Conservation (phyloP, 1,140 invertebrate species). For the Papilio dardanus region DNA sequence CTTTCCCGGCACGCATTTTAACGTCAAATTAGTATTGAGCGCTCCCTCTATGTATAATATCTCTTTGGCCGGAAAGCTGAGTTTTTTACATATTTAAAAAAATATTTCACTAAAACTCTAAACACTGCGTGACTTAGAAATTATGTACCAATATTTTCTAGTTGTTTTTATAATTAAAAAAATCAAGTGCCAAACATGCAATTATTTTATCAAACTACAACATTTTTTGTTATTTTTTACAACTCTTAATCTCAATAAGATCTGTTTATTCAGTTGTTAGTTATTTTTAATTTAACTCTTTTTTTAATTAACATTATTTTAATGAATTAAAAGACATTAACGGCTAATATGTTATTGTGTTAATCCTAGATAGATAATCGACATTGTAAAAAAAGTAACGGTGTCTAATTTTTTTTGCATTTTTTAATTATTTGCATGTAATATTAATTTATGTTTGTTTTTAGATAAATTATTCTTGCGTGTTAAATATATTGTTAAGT, state of each 20-base stretch:
- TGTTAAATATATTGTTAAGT: background rate
- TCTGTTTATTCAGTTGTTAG: slow-evolving; percentile 29
- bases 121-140: no score
- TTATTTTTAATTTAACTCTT: slow-evolving; percentile 30
- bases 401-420: slow-evolving; percentile 27
- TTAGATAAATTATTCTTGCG: background rate
- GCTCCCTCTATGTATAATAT: no score
- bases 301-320: slow-evolving; percentile 32
- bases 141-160: background rate
- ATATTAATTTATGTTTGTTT: background rate
- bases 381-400: slow-evolving; percentile 11
- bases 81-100: no score
- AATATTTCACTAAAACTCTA: background rate
- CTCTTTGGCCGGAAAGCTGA: no score
- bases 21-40: no score
- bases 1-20: no score
- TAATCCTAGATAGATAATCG: slow-evolving; percentile 1
- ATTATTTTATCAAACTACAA: background rate
- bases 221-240: background rate
- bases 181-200: background rate
- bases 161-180: background rate
- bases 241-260: slow-evolving; percentile 36
- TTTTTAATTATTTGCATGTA: background rate
- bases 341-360: slow-evolving; percentile 23
- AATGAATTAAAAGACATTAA: slow-evolving; percentile 33